Conservation (phyloP, 2,888 invertebrate species). For the Meandrusa payeni region DNA sequence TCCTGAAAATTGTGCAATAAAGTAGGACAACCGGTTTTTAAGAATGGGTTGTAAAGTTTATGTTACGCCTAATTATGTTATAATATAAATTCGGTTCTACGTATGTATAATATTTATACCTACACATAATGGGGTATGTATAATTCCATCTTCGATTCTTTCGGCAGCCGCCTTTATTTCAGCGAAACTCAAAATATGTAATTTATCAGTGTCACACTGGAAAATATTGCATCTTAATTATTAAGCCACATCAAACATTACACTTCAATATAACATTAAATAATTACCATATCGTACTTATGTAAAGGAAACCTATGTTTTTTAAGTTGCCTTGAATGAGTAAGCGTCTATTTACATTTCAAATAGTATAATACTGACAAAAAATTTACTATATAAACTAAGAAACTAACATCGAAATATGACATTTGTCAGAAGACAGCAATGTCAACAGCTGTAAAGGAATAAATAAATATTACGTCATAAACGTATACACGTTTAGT, state of each 20-base stretch:
- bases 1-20: slow-evolving; percentile 48
- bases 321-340: background rate
- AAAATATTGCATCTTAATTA: background rate
- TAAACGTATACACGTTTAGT: too few species aligned
- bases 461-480: background rate
- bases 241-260: background rate
- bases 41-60: too few species aligned
- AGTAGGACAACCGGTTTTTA: too few species aligned
- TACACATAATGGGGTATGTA: slow-evolving; percentile 73
- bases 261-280: background rate
- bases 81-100: background rate
- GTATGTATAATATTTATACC: slow-evolving; percentile 39
- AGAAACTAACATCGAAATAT: too few species aligned
- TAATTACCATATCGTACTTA: slow-evolving; percentile 15
- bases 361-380: slow-evolving; percentile 7
- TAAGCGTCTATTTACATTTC: slow-evolving; percentile 4
- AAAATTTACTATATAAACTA: too few species aligned
- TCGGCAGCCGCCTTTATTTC: slow-evolving; percentile 67
- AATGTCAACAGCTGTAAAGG: slow-evolving; percentile 2
- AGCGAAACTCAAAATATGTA: slow-evolving; percentile 52
- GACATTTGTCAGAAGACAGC: slow-evolving; percentile 14
- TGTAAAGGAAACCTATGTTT: background rate
- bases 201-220: slow-evolving; percentile 26
- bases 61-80: too few species aligned
- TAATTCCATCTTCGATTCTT: slow-evolving; percentile 61